A percentile compares a stretch with the other conserved stretches of the same genome.
These are phyloP conservation scores for Drosophila helvetica DNA, from an alignment of 2,888 invertebrate genomes.

Conservation along the genomic window DNA sequence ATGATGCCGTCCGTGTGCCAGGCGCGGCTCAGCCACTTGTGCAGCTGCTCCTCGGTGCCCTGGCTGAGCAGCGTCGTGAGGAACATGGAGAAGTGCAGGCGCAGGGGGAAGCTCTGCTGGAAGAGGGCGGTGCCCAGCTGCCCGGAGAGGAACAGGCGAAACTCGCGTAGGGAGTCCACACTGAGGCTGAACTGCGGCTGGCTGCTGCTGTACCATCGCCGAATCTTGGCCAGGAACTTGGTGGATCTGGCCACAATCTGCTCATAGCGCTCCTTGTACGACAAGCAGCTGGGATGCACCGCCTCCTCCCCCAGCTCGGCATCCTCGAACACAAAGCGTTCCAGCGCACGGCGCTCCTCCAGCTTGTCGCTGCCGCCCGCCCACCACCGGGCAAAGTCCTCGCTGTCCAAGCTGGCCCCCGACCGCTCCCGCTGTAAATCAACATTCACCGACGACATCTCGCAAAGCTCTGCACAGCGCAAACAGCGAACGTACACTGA, in stretches of 20 bases:
- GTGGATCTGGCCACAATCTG: slow-evolving; percentile 62
- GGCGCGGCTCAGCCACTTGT: slow-evolving; percentile 92
- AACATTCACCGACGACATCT: slow-evolving; percentile 32
- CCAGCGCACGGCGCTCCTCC: slow-evolving; percentile 64
- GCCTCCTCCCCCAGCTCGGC: slow-evolving; percentile 67
- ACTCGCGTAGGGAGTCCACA: slow-evolving; percentile 61
- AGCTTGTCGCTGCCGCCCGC: slow-evolving; percentile 66
- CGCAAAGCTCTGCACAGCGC: background rate
- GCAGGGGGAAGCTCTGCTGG: slow-evolving; percentile 84
- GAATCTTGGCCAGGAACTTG: slow-evolving; percentile 88
- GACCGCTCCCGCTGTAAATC: slow-evolving; percentile 71
- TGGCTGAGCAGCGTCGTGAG: slow-evolving; percentile 94
- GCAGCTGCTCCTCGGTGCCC: slow-evolving; percentile 92
- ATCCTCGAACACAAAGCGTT: slow-evolving; percentile 70
- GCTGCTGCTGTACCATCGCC: slow-evolving; percentile 85
- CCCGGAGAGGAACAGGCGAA: slow-evolving; percentile 73
- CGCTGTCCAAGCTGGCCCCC: slow-evolving; percentile 64
- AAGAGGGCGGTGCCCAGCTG: slow-evolving; percentile 77
- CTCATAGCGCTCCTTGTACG: slow-evolving; percentile 78
- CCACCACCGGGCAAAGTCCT: slow-evolving; percentile 80
- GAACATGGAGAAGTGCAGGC: slow-evolving; percentile 96
- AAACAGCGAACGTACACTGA: background rate
- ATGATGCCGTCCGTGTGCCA: slow-evolving; percentile 92
- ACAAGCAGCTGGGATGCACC: slow-evolving; percentile 65
- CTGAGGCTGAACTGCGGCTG: slow-evolving; percentile 12